A percentile compares a stretch with the other conserved stretches of the same genome.
These are phyloP conservation scores for Parasteatoda lunata DNA, from an alignment of 2,888 invertebrate species.

Conservation along the genomic window DNA sequence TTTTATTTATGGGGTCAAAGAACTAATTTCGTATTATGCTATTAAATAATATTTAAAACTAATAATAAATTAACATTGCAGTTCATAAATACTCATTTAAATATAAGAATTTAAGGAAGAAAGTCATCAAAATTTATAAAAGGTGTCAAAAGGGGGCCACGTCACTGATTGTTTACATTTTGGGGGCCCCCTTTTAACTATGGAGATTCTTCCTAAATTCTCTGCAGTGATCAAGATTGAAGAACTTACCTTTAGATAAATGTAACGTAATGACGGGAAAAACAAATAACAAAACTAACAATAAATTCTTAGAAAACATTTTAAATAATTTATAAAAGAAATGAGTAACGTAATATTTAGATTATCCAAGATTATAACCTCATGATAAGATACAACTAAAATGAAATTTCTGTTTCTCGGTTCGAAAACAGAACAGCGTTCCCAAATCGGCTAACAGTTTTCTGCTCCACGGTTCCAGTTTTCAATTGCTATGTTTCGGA, in stretches of 20 bases:
- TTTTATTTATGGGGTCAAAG: too few relatives aligned
- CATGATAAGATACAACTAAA: background rate
- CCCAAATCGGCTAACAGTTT: background rate
- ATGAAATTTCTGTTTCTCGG: background rate
- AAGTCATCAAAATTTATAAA: background rate
- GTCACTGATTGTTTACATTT: slow-evolving; percentile 8
- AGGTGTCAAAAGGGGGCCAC: background rate
- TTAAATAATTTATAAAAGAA: background rate
- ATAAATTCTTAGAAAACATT: slow-evolving; percentile 42
- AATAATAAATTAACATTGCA: too few relatives aligned
- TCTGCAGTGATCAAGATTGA: background rate
- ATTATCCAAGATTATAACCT: slow-evolving; percentile 34
- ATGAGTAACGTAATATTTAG: slow-evolving; percentile 1
- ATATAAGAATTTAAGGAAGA: background rate
- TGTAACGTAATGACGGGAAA: slow-evolving; percentile 27
- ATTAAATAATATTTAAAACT: too few relatives aligned
- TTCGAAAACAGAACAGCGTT: background rate
- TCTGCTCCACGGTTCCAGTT: slow-evolving; percentile 9
- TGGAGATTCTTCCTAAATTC: background rate
- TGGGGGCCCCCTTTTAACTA: background rate
- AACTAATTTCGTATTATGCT: too few relatives aligned
- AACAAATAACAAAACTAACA: slow-evolving; percentile 38
- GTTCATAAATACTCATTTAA: background rate
- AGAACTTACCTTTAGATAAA: slow-evolving; percentile 23
- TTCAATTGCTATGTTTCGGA: background rate